Conservation (phyloP, 2,797 vertebrate genomes). For the Orestias chungarensis region DNA sequence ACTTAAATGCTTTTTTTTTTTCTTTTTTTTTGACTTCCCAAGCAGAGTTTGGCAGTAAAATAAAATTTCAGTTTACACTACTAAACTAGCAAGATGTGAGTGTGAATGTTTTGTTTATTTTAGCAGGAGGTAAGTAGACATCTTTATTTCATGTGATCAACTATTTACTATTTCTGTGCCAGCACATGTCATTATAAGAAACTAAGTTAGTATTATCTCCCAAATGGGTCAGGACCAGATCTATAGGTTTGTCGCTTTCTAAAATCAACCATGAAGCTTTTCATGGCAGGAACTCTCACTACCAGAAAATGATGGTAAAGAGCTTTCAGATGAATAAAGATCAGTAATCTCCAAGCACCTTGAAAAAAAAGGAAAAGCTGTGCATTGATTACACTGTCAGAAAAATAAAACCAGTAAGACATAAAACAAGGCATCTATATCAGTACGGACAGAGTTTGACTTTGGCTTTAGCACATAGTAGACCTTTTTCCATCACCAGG, state of each 20-base stretch:
- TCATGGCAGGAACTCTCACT: neutral
- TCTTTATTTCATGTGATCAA: conserved; percentile 58
- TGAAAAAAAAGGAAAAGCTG: neutral
- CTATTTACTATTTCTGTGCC: no score
- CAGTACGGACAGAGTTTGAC: neutral
- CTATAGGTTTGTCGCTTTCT: no score
- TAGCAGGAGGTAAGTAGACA: conserved; percentile 44
- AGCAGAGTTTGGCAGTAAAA: conserved; percentile 24
- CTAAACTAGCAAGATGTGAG: conserved; percentile 22
- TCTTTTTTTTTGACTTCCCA: conserved; percentile 40
- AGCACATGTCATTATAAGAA: no score
- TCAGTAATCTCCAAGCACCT: neutral
- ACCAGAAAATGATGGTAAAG: neutral
- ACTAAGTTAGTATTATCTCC: no score
- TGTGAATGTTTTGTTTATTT: conserved; percentile 33
- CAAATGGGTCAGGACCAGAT: no score
- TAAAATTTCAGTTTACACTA: conserved; percentile 52
- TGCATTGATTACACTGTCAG: neutral
- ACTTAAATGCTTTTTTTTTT: conserved; percentile 47
- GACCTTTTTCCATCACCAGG: neutral
- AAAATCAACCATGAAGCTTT: no score
- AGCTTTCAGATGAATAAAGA: neutral
- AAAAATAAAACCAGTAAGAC: neutral
- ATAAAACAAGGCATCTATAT: neutral
- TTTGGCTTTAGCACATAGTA: neutral